Conservation (phyloP, 2,113 vertebrate genomes). For the Neotragus pygmaeus region DNA sequence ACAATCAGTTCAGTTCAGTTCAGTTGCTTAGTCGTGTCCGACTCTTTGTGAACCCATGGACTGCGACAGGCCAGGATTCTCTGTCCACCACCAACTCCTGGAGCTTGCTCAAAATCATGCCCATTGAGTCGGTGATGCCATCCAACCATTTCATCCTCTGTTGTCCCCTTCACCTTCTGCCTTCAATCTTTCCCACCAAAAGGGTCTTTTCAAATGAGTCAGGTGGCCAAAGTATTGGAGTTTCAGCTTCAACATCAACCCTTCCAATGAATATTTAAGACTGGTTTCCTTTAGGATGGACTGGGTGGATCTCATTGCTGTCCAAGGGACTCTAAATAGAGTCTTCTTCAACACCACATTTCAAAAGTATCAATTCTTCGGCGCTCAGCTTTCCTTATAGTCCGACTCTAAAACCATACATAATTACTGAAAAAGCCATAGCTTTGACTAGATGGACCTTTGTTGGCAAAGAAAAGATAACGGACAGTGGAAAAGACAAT, state of each 20-base stretch:
- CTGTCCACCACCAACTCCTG: neutral
- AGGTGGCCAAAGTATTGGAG: neutral
- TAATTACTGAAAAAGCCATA: neutral
- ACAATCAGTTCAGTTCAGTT: neutral
- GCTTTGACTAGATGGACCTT: neutral
- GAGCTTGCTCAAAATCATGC: neutral
- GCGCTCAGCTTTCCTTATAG: accelerated
- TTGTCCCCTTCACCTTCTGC: neutral
- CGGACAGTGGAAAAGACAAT: neutral
- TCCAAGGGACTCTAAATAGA: neutral
- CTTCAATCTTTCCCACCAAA: neutral
- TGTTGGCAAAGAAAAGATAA: neutral
- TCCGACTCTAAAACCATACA: neutral
- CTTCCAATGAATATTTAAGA: neutral
- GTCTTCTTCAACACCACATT: neutral
- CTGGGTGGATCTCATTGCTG: neutral
- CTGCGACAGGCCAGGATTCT: neutral
- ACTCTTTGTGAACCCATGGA: neutral
- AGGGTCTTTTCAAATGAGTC: neutral
- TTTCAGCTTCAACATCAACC: neutral
- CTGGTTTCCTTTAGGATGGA: neutral
- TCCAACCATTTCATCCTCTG: neutral
- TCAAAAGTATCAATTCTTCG: neutral
- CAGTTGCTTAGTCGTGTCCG: neutral
- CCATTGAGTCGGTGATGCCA: neutral